Percentiles rank a stretch among this genome's conserved stretches.
These are phyloP conservation scores for Orthonychiurus folsomi DNA, from an alignment of 2,888 invertebrate species.

Conservation along the genomic window DNA sequence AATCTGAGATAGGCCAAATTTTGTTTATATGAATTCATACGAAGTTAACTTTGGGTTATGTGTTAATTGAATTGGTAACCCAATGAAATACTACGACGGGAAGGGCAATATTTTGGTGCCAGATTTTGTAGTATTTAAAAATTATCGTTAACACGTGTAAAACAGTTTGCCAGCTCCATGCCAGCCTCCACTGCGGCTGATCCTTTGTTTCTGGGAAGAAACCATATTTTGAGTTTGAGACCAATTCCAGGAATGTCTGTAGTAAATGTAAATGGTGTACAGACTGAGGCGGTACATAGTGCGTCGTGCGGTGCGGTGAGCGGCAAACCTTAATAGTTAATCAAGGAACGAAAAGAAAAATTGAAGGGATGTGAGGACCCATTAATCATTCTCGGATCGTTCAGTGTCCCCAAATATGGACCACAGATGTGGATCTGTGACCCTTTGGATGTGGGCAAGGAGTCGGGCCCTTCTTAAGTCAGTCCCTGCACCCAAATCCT, in stretches of 20 bases:
- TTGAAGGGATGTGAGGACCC: slow-evolving; percentile 12
- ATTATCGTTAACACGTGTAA: too few relatives aligned
- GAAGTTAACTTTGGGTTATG: too few relatives aligned
- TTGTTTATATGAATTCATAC: too few relatives aligned
- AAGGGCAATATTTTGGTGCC: too few relatives aligned
- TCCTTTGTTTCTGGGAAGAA: not conserved
- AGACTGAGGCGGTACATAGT: not conserved
- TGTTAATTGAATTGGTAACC: too few relatives aligned
- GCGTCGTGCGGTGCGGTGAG: too few relatives aligned
- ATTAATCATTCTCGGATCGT: slow-evolving; percentile 12
- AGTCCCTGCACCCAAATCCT: not conserved
- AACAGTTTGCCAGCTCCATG: too few relatives aligned
- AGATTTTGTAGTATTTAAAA: too few relatives aligned
- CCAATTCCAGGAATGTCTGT: not conserved
- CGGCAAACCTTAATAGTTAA: slow-evolving; percentile 11
- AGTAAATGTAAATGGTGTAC: not conserved
- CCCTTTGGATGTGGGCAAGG: not conserved
- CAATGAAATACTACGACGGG: too few relatives aligned
- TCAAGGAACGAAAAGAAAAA: slow-evolving; percentile 9
- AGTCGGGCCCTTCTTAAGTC: not conserved
- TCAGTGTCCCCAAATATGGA: slow-evolving; percentile 6
- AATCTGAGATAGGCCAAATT: too few relatives aligned
- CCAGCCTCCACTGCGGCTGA: not conserved
- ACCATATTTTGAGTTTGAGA: not conserved
- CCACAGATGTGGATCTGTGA: slow-evolving; percentile 9